phyloP scores from a whole-genome alignment of 2,797 vertebrate genomes.

The Melanotaenia nigrans region DNA sequence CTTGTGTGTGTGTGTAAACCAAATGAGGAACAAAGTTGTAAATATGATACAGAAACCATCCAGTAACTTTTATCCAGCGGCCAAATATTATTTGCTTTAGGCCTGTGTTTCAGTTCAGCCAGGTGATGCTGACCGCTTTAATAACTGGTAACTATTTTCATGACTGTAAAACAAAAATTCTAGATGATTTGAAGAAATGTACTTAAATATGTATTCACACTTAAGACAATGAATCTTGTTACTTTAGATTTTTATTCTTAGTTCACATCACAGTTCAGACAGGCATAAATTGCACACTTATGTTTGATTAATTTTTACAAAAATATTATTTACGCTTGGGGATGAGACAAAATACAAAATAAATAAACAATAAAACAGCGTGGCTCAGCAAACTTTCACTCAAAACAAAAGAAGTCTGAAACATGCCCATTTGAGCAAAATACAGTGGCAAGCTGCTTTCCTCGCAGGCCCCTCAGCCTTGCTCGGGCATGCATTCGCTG shows the following conservation, averaged over 20 bases:
- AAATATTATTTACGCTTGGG: constrained; percentile 78
- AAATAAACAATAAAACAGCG: constrained; percentile 77
- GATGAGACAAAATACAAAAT: constrained; percentile 76
- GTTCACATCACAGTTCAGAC: constrained; percentile 67
- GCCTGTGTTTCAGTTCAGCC: not conserved
- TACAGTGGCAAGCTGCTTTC: constrained; percentile 3
- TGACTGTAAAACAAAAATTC: not conserved
- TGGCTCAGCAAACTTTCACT: constrained; percentile 27
- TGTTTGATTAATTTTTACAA: constrained; percentile 67
- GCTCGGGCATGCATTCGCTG: constrained; percentile 51
- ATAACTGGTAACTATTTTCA: not conserved
- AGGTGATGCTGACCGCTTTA: not conserved
- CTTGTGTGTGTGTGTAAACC: not conserved
- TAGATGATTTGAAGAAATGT: not conserved
- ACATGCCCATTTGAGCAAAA: constrained; percentile 10
- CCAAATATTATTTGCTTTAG: not conserved
- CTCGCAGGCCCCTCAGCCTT: constrained; percentile 20
- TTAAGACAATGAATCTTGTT: not conserved
- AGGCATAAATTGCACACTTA: constrained; percentile 67
- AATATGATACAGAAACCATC: not conserved
- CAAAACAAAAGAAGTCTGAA: constrained; percentile 9
- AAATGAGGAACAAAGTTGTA: not conserved
- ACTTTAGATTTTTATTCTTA: constrained; percentile 66
- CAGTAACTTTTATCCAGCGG: not conserved
- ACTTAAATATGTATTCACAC: not conserved